Conservation (phyloP, 2,888 invertebrate species). For the Nasonia oneida region DNA sequence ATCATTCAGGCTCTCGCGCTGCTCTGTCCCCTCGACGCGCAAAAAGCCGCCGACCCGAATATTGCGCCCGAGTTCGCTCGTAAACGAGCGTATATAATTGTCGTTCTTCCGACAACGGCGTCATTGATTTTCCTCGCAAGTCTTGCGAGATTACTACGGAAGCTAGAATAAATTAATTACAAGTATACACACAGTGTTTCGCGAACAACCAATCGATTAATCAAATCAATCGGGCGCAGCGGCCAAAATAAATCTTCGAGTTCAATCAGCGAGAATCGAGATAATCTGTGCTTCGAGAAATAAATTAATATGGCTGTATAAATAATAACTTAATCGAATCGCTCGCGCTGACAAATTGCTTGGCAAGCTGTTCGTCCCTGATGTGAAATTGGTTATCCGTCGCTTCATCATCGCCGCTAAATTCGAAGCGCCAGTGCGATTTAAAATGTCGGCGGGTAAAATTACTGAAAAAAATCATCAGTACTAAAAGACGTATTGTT, state of each 20-base stretch:
- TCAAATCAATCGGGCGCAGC: conserved; percentile 12
- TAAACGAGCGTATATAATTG: conserved; percentile 16
- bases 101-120: conserved; percentile 18
- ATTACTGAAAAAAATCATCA: too few relatives aligned
- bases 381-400: neutral
- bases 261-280: neutral
- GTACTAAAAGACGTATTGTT: too few relatives aligned
- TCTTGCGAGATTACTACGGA: neutral
- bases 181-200: neutral
- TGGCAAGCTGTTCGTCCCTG: neutral
- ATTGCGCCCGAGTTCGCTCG: neutral
- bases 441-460: neutral
- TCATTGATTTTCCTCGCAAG: neutral
- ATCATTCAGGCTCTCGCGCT: conserved; percentile 27
- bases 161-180: neutral
- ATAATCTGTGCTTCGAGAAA: too few relatives aligned
- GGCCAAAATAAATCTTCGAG: conserved; percentile 26
- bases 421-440: neutral
- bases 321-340: neutral
- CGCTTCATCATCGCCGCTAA: neutral
- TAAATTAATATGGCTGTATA: neutral
- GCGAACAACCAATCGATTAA: conserved; percentile 21
- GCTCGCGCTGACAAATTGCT: neutral
- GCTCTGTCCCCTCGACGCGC: neutral
- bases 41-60: neutral